Percentiles rank a stretch among this genome's conserved stretches.
These are phyloP conservation scores for Spodoptera littoralis DNA, from an alignment of 2,888 invertebrate genomes.

Conservation along the genomic window DNA sequence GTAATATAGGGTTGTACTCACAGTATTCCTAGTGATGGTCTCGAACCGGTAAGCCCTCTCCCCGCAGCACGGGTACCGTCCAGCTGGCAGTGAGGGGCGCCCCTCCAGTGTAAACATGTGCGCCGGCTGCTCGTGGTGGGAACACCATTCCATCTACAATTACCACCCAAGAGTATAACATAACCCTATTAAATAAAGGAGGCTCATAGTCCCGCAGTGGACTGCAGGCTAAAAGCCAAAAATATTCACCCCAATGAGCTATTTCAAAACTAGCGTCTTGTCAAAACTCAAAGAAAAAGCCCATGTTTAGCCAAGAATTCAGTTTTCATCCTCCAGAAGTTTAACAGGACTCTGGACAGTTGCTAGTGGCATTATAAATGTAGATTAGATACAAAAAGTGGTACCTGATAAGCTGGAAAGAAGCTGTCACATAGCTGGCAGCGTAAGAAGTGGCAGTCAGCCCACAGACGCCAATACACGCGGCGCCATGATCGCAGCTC, in stretches of 20 bases:
- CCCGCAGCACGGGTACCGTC: constrained; percentile 96
- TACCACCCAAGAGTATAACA: background rate
- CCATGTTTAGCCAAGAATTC: no score
- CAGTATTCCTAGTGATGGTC: constrained; percentile 90
- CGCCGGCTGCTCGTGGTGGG: constrained; percentile 93
- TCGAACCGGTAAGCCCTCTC: constrained; percentile 95
- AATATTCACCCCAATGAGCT: no score
- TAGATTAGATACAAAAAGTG: no score
- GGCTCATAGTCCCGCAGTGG: no score
- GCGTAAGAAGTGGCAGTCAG: constrained; percentile 95
- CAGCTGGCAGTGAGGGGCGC: constrained; percentile 91
- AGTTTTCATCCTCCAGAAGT: no score
- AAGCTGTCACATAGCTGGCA: constrained; percentile 94
- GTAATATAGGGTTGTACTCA: constrained; percentile 55
- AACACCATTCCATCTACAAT: constrained; percentile 93
- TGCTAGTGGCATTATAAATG: no score
- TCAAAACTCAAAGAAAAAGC: no score
- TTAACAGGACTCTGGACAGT: no score
- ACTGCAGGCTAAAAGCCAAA: no score
- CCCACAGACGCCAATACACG: constrained; percentile 98
- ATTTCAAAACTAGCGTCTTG: no score
- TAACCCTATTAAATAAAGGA: background rate
- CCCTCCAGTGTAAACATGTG: constrained; percentile 93
- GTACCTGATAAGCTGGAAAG: constrained; percentile 92
- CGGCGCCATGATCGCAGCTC: constrained; percentile 96